These are phyloP conservation scores for Brachionus calyciflorus DNA, from an alignment of 1,140 invertebrate species.

Conservation along the genomic window DNA sequence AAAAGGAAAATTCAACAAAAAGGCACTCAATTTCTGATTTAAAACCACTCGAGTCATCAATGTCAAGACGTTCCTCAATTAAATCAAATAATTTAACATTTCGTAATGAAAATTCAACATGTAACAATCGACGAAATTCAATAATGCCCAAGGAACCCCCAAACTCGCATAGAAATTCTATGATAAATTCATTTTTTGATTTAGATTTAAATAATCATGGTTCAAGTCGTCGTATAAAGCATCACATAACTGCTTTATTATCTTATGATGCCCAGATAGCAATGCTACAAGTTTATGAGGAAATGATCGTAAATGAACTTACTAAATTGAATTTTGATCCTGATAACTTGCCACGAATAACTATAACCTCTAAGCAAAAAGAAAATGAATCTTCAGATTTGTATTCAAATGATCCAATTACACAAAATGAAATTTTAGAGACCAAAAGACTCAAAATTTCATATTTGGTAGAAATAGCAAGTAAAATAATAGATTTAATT, in stretches of 20 bases:
- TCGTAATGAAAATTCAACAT: neutral
- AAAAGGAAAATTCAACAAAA: neutral
- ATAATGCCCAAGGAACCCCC: neutral
- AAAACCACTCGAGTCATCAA: neutral
- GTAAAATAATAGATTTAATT: conserved; percentile 19
- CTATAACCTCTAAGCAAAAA: neutral
- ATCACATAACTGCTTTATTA: conserved; percentile 17
- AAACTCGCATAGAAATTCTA: neutral
- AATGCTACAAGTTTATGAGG: conserved; percentile 29
- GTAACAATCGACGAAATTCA: conserved; percentile 5
- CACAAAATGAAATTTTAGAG: conserved; percentile 1
- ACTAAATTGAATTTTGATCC: neutral
- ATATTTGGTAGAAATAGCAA: neutral
- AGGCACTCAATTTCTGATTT: neutral
- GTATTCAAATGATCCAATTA: neutral
- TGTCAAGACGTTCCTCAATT: neutral
- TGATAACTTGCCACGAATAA: neutral
- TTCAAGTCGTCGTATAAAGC: conserved; percentile 15
- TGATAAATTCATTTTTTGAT: conserved; percentile 23
- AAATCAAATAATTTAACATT: neutral
- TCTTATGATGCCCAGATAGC: conserved; percentile 26
- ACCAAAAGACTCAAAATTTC: neutral
- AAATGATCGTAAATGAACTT: conserved; percentile 1
- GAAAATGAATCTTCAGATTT: too few relatives aligned
- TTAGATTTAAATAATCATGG: neutral